Base-by-base conservation (phyloP, 2,888 invertebrate genomes). In the Colletes collaris region DNA sequence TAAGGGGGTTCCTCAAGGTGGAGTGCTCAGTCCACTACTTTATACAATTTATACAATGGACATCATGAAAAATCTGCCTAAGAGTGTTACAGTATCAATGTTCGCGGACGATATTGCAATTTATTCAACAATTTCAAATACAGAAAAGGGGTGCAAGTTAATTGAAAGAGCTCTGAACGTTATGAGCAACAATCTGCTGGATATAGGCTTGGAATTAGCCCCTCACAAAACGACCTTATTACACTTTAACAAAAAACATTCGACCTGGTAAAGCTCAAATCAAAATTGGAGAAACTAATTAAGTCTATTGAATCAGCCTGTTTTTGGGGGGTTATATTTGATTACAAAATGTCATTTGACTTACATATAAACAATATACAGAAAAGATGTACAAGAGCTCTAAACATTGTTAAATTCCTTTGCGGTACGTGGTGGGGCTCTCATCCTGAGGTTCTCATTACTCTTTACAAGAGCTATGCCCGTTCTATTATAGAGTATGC, bases 41-140 rank as follows among this genome's bases (percentile, higher is more conserved):
- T 62, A 49, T 10, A 4, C 11, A 2, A 27, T 62, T 19, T 62
- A 62, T 44, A 49, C 49, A 10, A 6, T 3, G 4, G 13, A 49
- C 2, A 27, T 27, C 7, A 6, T 11, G 5, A 19, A 1, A 5
- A 6, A 13, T 5, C 8, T 62, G 27, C 62, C 62, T 6, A 49
- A 16, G 2, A 35, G 49, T 16, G 62, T 49, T 13, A 19, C 3
- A 13, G 27, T 62, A 7, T 62, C 49, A 13, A 49, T 49, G 7
- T 62, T 62, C 13, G 62, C 62, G 2, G 49, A 62, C 11, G 13
- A 62, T 13, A 62, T 62, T 16, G 62, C 49, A 10, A 35, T 59
- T 7, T 62, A 60, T 16, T 60, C 19, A 3, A 46, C 10, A 3
- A 19, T n/a, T 13, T 16, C 19, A 11, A 49, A 7, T 19, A 19